Conservation (phyloP, 2,113 vertebrate species). For the Sminthopsis crassicaudata region DNA sequence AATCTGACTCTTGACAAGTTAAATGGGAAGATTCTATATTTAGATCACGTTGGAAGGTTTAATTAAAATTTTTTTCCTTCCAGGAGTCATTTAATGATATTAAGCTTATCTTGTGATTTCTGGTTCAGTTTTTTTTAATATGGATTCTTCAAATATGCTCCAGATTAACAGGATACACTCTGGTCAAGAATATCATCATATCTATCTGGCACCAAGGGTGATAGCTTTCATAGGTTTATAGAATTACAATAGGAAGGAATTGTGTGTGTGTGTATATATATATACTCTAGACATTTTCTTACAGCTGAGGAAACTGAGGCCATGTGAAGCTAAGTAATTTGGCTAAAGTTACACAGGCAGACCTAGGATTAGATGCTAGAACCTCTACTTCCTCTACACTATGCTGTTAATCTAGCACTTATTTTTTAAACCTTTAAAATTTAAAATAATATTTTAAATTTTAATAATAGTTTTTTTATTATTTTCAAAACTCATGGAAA, state of each 20-base stretch:
- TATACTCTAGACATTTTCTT: too few species aligned
- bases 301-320: background rate
- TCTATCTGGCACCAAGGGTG: background rate
- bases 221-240: background rate
- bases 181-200: background rate
- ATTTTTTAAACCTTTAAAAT: background rate
- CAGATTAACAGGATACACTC: background rate
- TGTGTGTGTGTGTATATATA: too few species aligned
- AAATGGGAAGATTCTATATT: background rate
- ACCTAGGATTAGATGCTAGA: background rate
- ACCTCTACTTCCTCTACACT: background rate
- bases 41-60: background rate
- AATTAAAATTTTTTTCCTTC: background rate
- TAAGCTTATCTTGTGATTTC: background rate
- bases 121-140: background rate
- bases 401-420: background rate
- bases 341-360: background rate
- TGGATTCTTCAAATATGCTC: background rate
- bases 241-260: background rate
- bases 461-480: too few species aligned
- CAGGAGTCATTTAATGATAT: background rate
- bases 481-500: too few species aligned
- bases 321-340: background rate
- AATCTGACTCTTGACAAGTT: background rate
- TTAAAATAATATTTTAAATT: too few species aligned